Evolutionary conservation across 2,888 invertebrate species (phyloP), one percentile per base, ranked within the genome.

Genomic region (Dryobota labecula): DNA sequence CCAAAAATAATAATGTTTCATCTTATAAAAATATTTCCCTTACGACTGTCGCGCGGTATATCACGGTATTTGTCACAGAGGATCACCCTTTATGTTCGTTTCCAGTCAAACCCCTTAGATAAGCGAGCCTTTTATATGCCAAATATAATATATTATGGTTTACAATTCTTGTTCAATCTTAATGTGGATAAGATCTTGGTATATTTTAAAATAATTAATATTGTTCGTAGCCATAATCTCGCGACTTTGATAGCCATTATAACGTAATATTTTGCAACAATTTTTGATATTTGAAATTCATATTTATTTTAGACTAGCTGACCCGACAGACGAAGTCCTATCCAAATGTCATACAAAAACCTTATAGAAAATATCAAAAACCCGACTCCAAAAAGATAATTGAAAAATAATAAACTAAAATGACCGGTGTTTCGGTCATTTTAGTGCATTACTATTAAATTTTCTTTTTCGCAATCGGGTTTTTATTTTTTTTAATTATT

Each of bases 71-170:
- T 96, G 96, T 96, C 96, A 96, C 95, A 95, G 94, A 95, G 95
- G 96, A 96, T 96, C 96, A 96, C 96, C 96, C 96, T 96, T 96
- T 96, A 95, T 95, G 96, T 95, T 96, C 95, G 94, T 94, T 95
- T 94, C 95, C 95, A 95, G 95, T 94, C 96, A 96, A 96, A 96
- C 96, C 96, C 96, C 95, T 95, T 95, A 95, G 96, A 96, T 96
- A 96, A 95, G 95, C 95, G 95, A 93, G 96, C 95, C 95, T 96
- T 96, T 96, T 95, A 96, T 96, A 96, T 95, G 96, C 95, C 96
- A 95, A 96, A 96, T 96, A 96, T 96, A 95, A 96, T 95, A 96
- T 96, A 96, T 96, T 95, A 95, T 95, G 95, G 94, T 95, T 95
- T 95, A 93, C 94, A 95, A 95, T 94, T 94, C 94, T 89, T 82